Evolutionary conservation across 2,113 vertebrate species (phyloP), one percentile per base, ranked within the genome.

Genomic region (Castor canadensis): DNA sequence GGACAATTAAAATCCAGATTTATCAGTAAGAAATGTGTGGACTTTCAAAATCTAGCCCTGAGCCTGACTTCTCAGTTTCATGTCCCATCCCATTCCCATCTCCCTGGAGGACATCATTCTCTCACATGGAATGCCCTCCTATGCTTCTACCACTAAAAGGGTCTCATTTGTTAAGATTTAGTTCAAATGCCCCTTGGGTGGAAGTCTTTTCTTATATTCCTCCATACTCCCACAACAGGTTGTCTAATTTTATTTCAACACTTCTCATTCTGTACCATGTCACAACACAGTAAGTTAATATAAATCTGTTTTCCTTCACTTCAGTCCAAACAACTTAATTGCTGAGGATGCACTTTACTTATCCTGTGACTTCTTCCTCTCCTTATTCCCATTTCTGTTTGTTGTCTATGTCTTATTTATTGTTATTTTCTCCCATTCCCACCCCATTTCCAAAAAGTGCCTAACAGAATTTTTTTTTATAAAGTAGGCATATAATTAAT

Each of bases 1-100:
- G 20, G 40, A 60, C 15, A 73, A 79, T 67, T 93, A 87, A 95
- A 84, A 87, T 76, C 38, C 52, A 77, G 20, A 64, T 26, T 95
- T 81, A 71, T 5, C 49, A 52, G 38, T 71, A 79, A 87, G 43
- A 11, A 52, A 87, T 35, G 45, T 64, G 62, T 64, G 52, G 64
- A 30, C 9, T 19, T 52, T 54, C 9, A 43, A 6, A 90, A 45
- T 45, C 45, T 86, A 54, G 83, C 66, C 26, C 40, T 43, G 60
- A 62, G 35, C 56, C n/a, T 49, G 66, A 77, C 20, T 58, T 76
- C 45, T 62, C 58, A 15, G n/a, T 72, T 95, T 95, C 62, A 8
- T 20, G 11, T 87, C 49, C 30, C 52, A 58, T 62, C 58, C 67
- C 43, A 64, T 67, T 32, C 49, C 38, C 54, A 89, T 35, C 15